A percentile compares a stretch with the other conserved stretches of the same genome.
These are phyloP conservation scores for Nemopilema nomurai DNA, from an alignment of 30 jellyfish, hydroid and myxozoan species.

Conservation along the genomic window DNA sequence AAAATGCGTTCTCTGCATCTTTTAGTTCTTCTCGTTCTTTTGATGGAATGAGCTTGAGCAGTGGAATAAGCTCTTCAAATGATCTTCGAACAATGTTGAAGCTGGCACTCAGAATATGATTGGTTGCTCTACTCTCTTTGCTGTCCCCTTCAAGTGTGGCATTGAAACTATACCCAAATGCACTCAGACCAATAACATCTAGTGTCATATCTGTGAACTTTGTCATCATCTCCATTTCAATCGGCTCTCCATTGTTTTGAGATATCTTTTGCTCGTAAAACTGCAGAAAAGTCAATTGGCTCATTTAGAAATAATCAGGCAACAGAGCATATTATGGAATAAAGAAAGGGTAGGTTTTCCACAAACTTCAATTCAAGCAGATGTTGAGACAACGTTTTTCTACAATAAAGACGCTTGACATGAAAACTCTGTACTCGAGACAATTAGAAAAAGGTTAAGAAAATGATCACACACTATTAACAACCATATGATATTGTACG, in stretches of 20 bases:
- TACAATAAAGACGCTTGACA: too few species aligned
- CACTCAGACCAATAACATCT: constrained; percentile 61
- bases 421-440: neutral
- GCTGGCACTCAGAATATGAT: constrained; percentile 28
- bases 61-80: constrained; percentile 30
- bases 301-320: neutral
- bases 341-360: neutral
- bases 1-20: constrained; percentile 26
- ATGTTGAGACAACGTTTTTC: neutral
- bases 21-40: constrained; percentile 32
- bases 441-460: neutral
- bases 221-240: constrained; percentile 28
- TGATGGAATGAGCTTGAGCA: constrained; percentile 46
- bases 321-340: neutral
- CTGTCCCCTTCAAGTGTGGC: constrained; percentile 13
- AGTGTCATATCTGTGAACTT: constrained; percentile 46
- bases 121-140: constrained; percentile 31
- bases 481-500: neutral
- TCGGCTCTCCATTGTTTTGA: constrained; percentile 27
- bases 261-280: constrained; percentile 19
- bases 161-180: constrained; percentile 53
- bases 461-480: neutral
- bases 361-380: neutral
- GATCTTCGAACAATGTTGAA: constrained; percentile 30
- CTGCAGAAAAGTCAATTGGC: neutral